phyloP scores from a whole-genome alignment of 1,140 invertebrate species.

The Heliconius nattereri region DNA sequence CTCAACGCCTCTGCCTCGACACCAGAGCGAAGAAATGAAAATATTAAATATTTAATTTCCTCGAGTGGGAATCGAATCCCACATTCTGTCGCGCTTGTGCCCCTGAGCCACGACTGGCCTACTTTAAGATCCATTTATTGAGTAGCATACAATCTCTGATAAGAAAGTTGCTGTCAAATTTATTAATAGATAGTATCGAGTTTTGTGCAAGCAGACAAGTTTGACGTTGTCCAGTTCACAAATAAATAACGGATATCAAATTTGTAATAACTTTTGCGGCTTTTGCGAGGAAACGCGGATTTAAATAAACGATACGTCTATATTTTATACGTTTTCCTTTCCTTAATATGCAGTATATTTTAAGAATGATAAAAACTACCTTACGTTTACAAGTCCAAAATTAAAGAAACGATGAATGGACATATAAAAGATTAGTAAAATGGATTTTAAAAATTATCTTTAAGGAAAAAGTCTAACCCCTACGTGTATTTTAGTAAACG shows the following conservation, averaged over 20 bases:
- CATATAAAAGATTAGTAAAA: too few relatives aligned
- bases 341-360: too few relatives aligned
- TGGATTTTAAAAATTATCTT: too few relatives aligned
- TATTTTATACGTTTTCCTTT: too few relatives aligned
- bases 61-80: background rate
- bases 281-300: too few relatives aligned
- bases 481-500: too few relatives aligned
- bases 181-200: background rate
- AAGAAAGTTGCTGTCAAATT: background rate
- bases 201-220: background rate
- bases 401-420: too few relatives aligned
- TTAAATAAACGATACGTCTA: too few relatives aligned
- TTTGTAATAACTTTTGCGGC: background rate
- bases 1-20: too few relatives aligned
- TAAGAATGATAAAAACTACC: too few relatives aligned
- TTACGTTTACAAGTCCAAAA: too few relatives aligned
- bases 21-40: background rate
- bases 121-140: background rate
- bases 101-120: background rate
- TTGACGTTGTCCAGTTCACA: background rate
- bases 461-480: too few relatives aligned
- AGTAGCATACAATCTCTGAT: background rate
- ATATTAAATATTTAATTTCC: background rate
- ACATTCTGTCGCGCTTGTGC: background rate
- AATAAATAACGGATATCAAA: background rate